Percentiles rank a stretch among this genome's conserved stretches.
Conservation (phyloP, 2,113 vertebrate species). For the Poeciliopsis occidentalis region DNA sequence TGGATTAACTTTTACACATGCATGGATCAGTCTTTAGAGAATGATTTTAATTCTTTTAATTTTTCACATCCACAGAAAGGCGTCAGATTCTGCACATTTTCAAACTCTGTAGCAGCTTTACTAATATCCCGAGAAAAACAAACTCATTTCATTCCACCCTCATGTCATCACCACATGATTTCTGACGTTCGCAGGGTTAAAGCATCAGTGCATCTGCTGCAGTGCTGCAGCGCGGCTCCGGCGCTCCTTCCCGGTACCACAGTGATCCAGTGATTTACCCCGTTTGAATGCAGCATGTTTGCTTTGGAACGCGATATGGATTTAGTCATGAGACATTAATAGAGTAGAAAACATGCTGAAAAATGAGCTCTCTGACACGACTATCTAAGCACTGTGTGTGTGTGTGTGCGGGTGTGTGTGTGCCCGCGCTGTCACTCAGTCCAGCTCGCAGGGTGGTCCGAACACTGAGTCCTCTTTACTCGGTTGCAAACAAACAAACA, state of each 20-base stretch:
- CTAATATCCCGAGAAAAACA: no score
- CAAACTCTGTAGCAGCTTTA: no score
- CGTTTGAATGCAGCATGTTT: slow-evolving; percentile 70
- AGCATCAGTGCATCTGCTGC: slow-evolving; percentile 28
- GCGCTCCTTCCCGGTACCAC: slow-evolving; percentile 51
- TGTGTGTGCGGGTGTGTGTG: slow-evolving; percentile 32
- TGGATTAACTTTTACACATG: neutral
- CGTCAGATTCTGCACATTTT: no score
- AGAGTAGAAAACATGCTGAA: slow-evolving; percentile 75
- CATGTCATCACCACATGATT: slow-evolving; percentile 41
- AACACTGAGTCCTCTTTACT: slow-evolving; percentile 78
- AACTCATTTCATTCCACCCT: slow-evolving; percentile 33
- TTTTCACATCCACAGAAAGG: no score
- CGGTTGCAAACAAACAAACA: slow-evolving; percentile 75
- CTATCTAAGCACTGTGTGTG: slow-evolving; percentile 56
- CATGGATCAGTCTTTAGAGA: no score
- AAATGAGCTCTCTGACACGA: slow-evolving; percentile 70
- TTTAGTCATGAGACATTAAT: slow-evolving; percentile 78
- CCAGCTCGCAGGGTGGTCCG: slow-evolving; percentile 78
- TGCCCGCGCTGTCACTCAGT: slow-evolving; percentile 75
- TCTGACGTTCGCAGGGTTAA: slow-evolving; percentile 24
- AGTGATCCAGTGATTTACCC: slow-evolving; percentile 73
- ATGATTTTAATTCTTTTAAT: no score
- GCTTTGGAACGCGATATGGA: slow-evolving; percentile 70
- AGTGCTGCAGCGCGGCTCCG: slow-evolving; percentile 30